phyloP scores from a whole-genome alignment of 2,888 invertebrate genomes.

The Rhyacophila evoluta region DNA sequence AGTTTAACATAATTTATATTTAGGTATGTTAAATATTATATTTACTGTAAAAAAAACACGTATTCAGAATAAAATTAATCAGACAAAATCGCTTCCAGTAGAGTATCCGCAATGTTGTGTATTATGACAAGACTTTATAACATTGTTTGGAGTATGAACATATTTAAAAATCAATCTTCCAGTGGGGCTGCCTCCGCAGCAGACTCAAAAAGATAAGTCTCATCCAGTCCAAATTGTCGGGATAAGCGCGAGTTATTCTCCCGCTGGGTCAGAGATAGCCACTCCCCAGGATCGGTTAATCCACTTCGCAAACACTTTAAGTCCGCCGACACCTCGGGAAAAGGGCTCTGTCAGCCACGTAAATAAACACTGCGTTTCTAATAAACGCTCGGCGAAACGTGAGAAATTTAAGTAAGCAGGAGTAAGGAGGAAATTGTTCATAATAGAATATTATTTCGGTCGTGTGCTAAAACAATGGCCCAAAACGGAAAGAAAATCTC shows the following conservation, averaged over 20 bases:
- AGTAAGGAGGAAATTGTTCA: too few species aligned
- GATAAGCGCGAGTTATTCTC: slow-evolving; percentile 9
- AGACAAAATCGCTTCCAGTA: too few species aligned
- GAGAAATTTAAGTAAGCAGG: neutral
- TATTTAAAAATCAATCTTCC: neutral
- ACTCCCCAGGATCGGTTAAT: neutral
- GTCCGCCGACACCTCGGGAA: neutral
- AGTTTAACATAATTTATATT: too few species aligned
- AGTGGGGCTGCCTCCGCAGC: neutral
- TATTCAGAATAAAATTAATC: too few species aligned
- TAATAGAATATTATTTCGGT: too few species aligned
- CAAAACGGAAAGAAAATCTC: too few species aligned
- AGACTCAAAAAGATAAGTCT: neutral
- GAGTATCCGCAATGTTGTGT: too few species aligned
- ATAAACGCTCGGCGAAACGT: neutral
- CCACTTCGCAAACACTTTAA: slow-evolving; percentile 17
- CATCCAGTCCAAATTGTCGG: neutral
- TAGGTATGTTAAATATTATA: too few species aligned
- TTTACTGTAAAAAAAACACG: too few species aligned
- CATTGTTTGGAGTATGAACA: too few species aligned
- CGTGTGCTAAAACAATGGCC: too few species aligned
- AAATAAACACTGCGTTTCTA: neutral
- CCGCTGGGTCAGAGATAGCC: slow-evolving; percentile 18
- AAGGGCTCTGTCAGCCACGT: neutral
- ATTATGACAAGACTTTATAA: too few species aligned